Conservation (phyloP, 2,113 vertebrate species). For the Syngnathus floridae region DNA sequence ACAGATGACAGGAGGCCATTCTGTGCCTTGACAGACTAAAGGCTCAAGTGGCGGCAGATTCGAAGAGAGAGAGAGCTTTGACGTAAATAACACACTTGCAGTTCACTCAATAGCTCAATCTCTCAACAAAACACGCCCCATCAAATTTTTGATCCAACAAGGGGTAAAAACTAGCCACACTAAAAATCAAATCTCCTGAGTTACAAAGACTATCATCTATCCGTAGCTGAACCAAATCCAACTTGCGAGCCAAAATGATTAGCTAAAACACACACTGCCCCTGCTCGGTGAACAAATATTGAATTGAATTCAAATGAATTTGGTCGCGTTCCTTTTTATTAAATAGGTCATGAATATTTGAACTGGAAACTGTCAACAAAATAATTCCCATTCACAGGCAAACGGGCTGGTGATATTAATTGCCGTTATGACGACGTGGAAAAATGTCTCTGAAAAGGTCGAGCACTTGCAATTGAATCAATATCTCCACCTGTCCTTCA, state of each 20-base stretch:
- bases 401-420: background rate
- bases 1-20: constrained; percentile 18
- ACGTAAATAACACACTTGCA: no score
- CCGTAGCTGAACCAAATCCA: no score
- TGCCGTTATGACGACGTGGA: background rate
- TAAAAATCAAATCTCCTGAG: no score
- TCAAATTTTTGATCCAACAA: no score
- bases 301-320: background rate
- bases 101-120: no score
- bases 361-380: background rate
- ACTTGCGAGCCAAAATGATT: no score
- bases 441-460: background rate
- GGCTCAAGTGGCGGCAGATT: background rate
- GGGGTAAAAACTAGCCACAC: no score
- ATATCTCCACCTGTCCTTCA: constrained; percentile 27
- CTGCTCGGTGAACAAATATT: background rate
- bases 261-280: background rate
- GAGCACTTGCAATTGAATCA: background rate
- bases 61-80: no score
- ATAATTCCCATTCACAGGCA: background rate
- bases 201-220: no score
- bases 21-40: constrained; percentile 2
- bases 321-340: background rate
- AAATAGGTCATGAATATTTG: background rate
- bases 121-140: no score